Base-by-base conservation (phyloP, 2,888 invertebrate species). In the Calameuta filiformis region DNA sequence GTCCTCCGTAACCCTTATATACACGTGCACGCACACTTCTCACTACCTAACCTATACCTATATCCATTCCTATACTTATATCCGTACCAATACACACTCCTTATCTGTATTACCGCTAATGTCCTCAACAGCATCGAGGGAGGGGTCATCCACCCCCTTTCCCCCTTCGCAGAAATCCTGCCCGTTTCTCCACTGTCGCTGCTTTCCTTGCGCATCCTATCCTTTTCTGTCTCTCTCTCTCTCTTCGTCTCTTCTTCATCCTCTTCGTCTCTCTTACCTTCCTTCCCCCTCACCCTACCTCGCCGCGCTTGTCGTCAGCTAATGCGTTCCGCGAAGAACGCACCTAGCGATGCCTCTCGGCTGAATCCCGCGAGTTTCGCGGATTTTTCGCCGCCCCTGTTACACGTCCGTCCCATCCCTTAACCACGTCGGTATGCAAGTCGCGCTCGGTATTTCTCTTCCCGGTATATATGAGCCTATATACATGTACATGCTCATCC, bases 211-310 rank as follows among this genome's bases (percentile, higher is more conserved):
- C 37, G 74, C 77, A 11, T 30, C 31, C 69, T 78, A 31, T 80
- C 77, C 78, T 76, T 35, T 78, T 74, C 78, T 35, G 3, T 35
- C 35, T 35, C 35, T 37, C 75, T 79, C 79, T 79, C 76, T 81
- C 78, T 80, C 80, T 77, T 81, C 81, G 74, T 79, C 79, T 80
- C 77, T 79, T 81, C 77, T 78, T 78, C 71, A 77, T 76, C 79
- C 79, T 75, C 80, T 69, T 73, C 34, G 73, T 73, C 73, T 40
- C 76, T 74, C 68, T 76, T 78, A 23, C 73, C 74, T 31, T 4
- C 34, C 35, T 11, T 69, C n/a, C 73, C 6, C 68, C 15, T 23
- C 77, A 34, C 37, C 23, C 69, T 35, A 75, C 34, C 77, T n/a
- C 15, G n/a, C 71, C 40, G 30, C 77, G 71, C 56, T 33, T 34